Evolutionary conservation across 2,113 vertebrate species (phyloP).

Genomic region (Holacanthus passer): DNA sequence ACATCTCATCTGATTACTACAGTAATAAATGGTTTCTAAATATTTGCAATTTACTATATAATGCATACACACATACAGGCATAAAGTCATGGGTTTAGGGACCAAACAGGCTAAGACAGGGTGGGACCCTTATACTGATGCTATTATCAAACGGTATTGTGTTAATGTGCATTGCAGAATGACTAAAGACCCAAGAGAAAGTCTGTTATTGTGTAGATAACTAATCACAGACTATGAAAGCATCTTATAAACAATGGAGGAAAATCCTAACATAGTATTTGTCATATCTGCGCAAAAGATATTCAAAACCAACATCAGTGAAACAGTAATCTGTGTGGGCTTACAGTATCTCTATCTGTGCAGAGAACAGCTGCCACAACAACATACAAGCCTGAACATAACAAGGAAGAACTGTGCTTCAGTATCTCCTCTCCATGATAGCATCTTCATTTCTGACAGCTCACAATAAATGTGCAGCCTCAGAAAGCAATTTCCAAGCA

Average conservation of each 20-base stretch:
- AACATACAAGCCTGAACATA: neutral
- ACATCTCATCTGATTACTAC: neutral
- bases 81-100: too few relatives aligned
- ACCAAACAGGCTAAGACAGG: neutral
- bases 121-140: too few relatives aligned
- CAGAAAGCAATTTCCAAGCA: constrained; percentile 18
- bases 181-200: constrained; percentile 11
- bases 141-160: neutral
- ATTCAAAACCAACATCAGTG: constrained; percentile 25
- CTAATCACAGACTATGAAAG: constrained; percentile 14
- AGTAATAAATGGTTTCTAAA: neutral
- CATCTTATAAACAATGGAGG: constrained; percentile 5
- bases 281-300: constrained; percentile 16
- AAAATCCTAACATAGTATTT: constrained; percentile 34
- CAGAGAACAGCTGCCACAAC: constrained; percentile 15
- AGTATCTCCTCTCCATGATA: neutral
- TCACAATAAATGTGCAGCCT: neutral
- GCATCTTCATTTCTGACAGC: constrained; percentile 12
- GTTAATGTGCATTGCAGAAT: neutral
- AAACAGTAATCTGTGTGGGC: constrained; percentile 24
- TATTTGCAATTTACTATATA: neutral
- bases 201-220: constrained; percentile 15
- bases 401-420: constrained; percentile 1
- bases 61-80: neutral
- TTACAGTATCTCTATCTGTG: constrained; percentile 15